phyloP scores from a whole-genome alignment of 2,888 invertebrate species.

The Drosophila tripunctata region DNA sequence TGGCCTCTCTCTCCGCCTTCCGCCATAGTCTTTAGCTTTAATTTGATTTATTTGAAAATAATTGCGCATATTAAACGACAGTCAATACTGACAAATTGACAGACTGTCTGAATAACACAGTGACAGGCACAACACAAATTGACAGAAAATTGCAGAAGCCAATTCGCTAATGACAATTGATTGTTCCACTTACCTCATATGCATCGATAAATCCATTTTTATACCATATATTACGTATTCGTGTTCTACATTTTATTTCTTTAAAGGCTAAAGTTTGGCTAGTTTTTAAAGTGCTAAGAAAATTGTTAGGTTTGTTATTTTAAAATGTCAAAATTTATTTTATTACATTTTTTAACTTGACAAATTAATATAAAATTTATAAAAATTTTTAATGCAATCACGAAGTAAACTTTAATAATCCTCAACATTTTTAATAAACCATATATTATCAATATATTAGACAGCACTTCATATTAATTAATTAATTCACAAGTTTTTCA shows the following conservation, averaged over 20 bases:
- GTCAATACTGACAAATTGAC: constrained; percentile 26
- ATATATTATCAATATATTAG: too few species aligned
- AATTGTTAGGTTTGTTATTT: too few species aligned
- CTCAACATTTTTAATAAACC: too few species aligned
- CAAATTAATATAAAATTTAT: too few species aligned
- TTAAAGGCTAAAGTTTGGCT: too few species aligned
- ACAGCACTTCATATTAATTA: too few species aligned
- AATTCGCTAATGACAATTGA: constrained; percentile 34
- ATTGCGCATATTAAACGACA: constrained; percentile 40
- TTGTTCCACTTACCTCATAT: constrained; percentile 12
- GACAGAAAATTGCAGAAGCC: constrained; percentile 31
- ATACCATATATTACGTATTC: background rate
- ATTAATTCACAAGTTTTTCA: too few species aligned
- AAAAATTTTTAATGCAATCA: too few species aligned
- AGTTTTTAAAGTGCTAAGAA: too few species aligned
- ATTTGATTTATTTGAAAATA: constrained; percentile 56
- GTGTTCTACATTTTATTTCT: background rate
- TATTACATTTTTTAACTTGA: too few species aligned
- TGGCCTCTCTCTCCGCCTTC: background rate
- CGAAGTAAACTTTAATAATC: too few species aligned
- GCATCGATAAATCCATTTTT: background rate
- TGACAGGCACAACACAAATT: constrained; percentile 31
- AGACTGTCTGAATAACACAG: constrained; percentile 22
- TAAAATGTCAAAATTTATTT: too few species aligned
- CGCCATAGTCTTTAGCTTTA: constrained; percentile 21